Conservation (phyloP, 2,113 vertebrate species). For the Saccopteryx leptura region DNA sequence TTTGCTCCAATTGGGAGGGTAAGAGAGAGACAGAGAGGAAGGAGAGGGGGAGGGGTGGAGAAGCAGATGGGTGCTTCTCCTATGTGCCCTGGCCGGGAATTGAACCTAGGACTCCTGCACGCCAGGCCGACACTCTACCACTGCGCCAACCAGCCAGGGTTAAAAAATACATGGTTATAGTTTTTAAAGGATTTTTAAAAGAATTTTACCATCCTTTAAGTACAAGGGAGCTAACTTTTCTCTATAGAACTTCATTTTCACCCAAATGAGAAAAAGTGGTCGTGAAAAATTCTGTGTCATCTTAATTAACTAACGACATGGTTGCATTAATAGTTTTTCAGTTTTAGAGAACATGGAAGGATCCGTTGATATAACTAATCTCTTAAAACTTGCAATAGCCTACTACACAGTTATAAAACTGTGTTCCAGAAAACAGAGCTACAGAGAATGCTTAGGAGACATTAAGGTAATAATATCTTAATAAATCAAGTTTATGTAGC, state of each 20-base stretch:
- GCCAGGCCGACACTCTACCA: too few relatives aligned
- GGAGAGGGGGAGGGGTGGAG: too few relatives aligned
- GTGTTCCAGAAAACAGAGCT: background rate
- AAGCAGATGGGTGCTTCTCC: too few relatives aligned
- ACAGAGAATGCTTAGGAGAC: background rate
- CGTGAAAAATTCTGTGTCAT: background rate
- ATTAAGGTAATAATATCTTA: background rate
- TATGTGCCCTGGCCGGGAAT: too few relatives aligned
- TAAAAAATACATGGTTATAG: background rate
- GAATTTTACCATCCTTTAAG: constrained; percentile 31
- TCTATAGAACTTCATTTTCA: background rate
- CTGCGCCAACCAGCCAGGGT: background rate
- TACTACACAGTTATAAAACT: background rate
- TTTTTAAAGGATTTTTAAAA: too few relatives aligned
- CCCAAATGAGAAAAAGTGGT: background rate
- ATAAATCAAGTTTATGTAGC: background rate
- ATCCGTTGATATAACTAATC: background rate
- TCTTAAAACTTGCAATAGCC: background rate
- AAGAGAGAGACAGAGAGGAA: too few relatives aligned
- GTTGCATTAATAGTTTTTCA: background rate
- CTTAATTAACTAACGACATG: background rate
- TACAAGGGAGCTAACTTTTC: background rate
- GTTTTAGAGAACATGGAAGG: background rate
- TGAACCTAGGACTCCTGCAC: too few relatives aligned
- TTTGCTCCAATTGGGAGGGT: too few relatives aligned